phyloP scores from a whole-genome alignment of 2,797 vertebrate genomes.

The Artibeus jamaicensis region DNA sequence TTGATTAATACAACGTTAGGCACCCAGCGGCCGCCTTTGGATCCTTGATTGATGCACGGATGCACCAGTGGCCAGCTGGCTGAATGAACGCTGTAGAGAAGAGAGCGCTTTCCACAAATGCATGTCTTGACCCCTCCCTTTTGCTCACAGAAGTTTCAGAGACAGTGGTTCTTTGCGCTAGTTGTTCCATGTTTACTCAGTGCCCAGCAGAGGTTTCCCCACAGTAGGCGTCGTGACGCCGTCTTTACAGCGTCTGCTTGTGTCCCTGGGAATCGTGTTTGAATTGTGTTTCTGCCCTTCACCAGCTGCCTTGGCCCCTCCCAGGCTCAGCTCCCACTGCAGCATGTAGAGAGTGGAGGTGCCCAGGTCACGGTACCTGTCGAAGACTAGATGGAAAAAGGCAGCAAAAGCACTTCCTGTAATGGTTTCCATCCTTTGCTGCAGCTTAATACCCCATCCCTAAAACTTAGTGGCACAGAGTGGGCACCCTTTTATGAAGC shows the following conservation, averaged over 20 bases:
- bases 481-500: background rate
- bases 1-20: slow-evolving; percentile 7
- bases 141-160: background rate
- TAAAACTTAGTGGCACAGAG: background rate
- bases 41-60: slow-evolving; percentile 23
- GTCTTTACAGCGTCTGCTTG: background rate
- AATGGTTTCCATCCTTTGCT: background rate
- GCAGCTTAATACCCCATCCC: background rate
- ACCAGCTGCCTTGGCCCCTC: background rate
- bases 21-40: background rate
- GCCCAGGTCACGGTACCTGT: background rate
- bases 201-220: background rate
- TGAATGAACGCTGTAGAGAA: slow-evolving; percentile 27
- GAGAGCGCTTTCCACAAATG: background rate
- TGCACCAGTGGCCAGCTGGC: background rate
- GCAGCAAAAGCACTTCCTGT: background rate
- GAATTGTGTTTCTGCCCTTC: background rate
- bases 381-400: background rate
- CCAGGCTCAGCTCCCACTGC: background rate
- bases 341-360: background rate
- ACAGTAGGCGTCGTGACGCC: background rate
- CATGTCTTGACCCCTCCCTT: background rate
- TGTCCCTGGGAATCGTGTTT: background rate
- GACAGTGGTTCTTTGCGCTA: background rate
- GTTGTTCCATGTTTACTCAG: background rate